phyloP scores from a whole-genome alignment of 2,888 invertebrate species.

The Aporophyla lueneburgensis region DNA sequence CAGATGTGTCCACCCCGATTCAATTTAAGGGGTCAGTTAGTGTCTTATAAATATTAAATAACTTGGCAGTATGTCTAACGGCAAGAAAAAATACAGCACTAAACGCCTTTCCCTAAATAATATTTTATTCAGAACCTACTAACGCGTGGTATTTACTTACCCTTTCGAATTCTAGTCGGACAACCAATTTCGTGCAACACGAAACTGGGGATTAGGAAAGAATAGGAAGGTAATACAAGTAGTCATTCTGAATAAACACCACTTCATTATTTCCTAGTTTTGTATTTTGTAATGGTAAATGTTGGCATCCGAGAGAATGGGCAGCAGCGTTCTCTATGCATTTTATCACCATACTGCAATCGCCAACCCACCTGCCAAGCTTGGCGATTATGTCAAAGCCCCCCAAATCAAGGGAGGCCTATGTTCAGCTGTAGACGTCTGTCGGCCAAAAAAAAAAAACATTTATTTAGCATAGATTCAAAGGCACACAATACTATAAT shows the following conservation, averaged over 20 bases:
- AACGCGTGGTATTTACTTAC: conserved; percentile 33
- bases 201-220: conserved; percentile 11
- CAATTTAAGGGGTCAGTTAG: no score
- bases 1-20: no score
- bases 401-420: no score
- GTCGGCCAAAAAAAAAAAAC: no score
- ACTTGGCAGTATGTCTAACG: not conserved
- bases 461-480: no score
- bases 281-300: not conserved
- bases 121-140: conserved; percentile 22
- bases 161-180: conserved; percentile 24
- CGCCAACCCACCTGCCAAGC: no score
- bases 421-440: no score
- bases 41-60: conserved; percentile 3
- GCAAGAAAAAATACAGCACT: not conserved
- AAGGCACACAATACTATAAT: no score
- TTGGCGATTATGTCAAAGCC: no score
- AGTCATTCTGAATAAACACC: not conserved
- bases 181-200: conserved; percentile 12
- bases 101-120: not conserved
- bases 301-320: no score
- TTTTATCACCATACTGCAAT: no score
- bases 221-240: not conserved
- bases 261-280: not conserved
- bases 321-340: no score